phyloP scores from a whole-genome alignment of 1,140 invertebrate genomes.

The Agrilus planipennis region DNA sequence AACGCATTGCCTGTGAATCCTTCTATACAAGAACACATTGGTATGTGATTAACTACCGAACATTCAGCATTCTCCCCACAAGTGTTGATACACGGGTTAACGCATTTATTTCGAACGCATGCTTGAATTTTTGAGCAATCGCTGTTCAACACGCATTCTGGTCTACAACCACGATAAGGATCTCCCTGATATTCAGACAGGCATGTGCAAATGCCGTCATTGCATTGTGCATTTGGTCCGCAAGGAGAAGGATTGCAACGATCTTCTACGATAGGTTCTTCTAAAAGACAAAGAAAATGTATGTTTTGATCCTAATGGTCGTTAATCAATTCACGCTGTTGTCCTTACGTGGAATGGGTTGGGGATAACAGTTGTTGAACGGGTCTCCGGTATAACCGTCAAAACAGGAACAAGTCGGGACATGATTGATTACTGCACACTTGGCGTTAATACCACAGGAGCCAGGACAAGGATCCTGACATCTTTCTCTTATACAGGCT shows the following conservation, averaged over 20 bases:
- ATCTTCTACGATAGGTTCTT: conserved; percentile 28
- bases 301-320: background rate
- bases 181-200: conserved; percentile 48
- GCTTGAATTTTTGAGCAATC: conserved; percentile 53
- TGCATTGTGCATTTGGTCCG: conserved; percentile 52
- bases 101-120: conserved; percentile 51
- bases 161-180: conserved; percentile 52
- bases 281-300: background rate
- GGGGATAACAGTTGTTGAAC: conserved; percentile 44
- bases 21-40: conserved; percentile 54
- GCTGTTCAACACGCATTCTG: conserved; percentile 55
- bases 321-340: background rate
- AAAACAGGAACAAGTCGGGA: conserved; percentile 47
- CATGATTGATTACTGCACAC: conserved; percentile 49
- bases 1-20: conserved; percentile 52
- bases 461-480: conserved; percentile 56
- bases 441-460: conserved; percentile 50
- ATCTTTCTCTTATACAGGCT: conserved; percentile 48
- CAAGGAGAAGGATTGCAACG: conserved; percentile 51
- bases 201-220: conserved; percentile 49
- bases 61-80: conserved; percentile 58
- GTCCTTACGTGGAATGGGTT: conserved; percentile 32
- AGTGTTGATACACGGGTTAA: conserved; percentile 52
- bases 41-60: conserved; percentile 49
- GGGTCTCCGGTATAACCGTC: conserved; percentile 54